phyloP scores from a whole-genome alignment of 2,888 invertebrate species.

The Agrotis clavis region DNA sequence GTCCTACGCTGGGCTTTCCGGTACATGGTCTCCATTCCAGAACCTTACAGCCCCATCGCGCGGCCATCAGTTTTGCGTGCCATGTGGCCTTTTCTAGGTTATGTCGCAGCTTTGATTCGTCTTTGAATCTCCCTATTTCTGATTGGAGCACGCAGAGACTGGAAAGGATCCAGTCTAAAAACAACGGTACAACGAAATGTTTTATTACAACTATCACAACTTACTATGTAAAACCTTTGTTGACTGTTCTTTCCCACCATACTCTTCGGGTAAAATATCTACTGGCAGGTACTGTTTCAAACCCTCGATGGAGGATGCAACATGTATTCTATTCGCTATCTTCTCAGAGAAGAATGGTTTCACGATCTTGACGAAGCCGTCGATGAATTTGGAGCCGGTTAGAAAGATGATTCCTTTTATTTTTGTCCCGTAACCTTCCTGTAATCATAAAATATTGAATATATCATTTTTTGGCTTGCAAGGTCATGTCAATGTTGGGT shows the following conservation, averaged over 20 bases:
- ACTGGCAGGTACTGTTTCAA: conserved; percentile 64
- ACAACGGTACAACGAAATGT: background rate
- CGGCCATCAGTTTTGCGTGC: no score
- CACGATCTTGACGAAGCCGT: conserved; percentile 74
- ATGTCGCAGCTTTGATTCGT: no score
- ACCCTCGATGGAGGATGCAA: conserved; percentile 61
- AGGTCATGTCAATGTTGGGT: no score
- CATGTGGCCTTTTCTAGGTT: no score
- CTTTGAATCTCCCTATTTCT: no score
- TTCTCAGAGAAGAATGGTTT: conserved; percentile 69
- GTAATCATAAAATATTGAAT: conserved; percentile 9
- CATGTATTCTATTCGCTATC: conserved; percentile 48
- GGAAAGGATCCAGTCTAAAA: no score
- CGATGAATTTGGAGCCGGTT: conserved; percentile 77
- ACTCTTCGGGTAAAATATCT: conserved; percentile 74
- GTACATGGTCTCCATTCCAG: no score
- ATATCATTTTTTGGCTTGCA: no score
- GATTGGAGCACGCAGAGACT: no score
- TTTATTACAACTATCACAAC: background rate
- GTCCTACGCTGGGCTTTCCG: no score
- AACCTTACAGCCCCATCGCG: no score
- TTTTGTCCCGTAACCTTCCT: conserved; percentile 73
- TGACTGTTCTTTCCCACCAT: conserved; percentile 71
- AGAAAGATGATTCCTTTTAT: conserved; percentile 80
- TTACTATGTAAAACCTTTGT: conserved; percentile 59